Evolutionary conservation across 2,113 vertebrate genomes (phyloP).

Genomic region (Ia io): DNA sequence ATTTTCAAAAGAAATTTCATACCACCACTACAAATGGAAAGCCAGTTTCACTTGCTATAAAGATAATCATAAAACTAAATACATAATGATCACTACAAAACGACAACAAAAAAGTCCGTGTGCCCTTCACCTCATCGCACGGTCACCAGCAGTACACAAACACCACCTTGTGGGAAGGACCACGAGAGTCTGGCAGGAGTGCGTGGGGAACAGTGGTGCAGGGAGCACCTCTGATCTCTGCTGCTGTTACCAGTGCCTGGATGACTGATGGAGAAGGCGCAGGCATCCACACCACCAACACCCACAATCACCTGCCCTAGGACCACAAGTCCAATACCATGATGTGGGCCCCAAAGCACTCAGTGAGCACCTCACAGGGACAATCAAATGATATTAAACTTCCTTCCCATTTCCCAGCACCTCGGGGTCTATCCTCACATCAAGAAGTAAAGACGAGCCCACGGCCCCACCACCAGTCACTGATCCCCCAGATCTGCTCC

Average conservation of each 20-base stretch:
- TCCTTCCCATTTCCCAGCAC: not conserved
- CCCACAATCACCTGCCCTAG: not conserved
- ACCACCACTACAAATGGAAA: not conserved
- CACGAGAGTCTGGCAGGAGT: rapidly evolving
- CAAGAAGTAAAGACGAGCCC: not conserved
- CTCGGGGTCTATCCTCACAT: not conserved
- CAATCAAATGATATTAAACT: too few species aligned
- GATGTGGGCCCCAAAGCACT: rapidly evolving
- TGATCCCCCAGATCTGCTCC: not conserved
- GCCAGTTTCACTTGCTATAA: not conserved
- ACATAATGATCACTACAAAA: not conserved
- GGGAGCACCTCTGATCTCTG: not conserved
- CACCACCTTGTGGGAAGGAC: too few species aligned
- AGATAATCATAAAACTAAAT: not conserved
- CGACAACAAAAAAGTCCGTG: not conserved
- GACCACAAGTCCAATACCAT: rapidly evolving
- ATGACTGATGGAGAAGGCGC: rapidly evolving
- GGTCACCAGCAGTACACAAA: not conserved
- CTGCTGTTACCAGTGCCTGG: rapidly evolving
- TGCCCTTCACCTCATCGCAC: rapidly evolving
- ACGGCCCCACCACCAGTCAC: rapidly evolving
- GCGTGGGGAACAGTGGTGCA: rapidly evolving
- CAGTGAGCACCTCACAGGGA: rapidly evolving
- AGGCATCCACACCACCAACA: not conserved
- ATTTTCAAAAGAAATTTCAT: not conserved